Percentiles rank a stretch among this genome's conserved stretches.
Evolutionary conservation across 2,113 vertebrate genomes (phyloP).

Genomic region (Xenus cinereus): DNA sequence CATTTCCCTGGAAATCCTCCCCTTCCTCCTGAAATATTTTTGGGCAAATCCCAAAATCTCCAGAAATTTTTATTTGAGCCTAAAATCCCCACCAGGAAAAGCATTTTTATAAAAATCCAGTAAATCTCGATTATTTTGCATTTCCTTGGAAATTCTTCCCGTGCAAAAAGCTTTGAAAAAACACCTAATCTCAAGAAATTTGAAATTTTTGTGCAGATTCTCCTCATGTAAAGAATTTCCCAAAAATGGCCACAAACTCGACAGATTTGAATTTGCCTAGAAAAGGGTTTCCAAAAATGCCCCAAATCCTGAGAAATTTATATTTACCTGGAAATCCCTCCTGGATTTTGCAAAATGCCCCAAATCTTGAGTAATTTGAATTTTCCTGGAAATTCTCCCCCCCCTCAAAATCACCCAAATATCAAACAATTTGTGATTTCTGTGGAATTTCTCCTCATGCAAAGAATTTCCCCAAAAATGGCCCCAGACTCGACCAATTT

Average conservation of each 20-base stretch:
- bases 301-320: background rate
- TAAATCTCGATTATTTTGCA: background rate
- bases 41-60: background rate
- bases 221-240: background rate
- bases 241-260: background rate
- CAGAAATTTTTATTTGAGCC: background rate
- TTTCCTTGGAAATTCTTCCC: background rate
- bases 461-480: no score
- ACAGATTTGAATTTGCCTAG: rapidly evolving
- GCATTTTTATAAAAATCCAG: background rate
- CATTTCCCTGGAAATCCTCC: background rate
- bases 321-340: no score
- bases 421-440: no score
- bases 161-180: background rate
- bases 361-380: rapidly evolving
- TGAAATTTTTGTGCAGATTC: no score
- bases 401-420: no score
- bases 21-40: background rate
- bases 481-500: rapidly evolving
- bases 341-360: no score
- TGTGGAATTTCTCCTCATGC: no score
- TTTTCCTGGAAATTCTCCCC: background rate
- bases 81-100: background rate
- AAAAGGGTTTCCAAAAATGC: background rate
- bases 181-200: background rate